Percentiles rank a stretch among this genome's conserved stretches.
These are phyloP conservation scores for Otolemur garnettii DNA, from an alignment of 2,113 vertebrate species.

Conservation along the genomic window DNA sequence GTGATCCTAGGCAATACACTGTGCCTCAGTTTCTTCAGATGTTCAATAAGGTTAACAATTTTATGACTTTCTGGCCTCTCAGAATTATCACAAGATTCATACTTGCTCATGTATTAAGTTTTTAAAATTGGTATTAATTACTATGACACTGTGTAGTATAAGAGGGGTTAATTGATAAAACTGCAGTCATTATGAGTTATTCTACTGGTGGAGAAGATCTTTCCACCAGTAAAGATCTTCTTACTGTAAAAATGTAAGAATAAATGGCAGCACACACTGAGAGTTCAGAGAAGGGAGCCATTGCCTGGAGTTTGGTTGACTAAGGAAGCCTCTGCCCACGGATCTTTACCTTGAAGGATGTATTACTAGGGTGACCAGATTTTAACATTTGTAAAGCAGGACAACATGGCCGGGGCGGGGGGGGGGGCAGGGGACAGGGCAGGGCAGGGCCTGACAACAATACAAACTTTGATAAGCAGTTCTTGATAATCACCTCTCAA, in stretches of 20 bases:
- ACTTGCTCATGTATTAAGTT: not conserved
- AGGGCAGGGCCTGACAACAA: no score
- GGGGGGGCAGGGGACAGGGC: no score
- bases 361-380: not conserved
- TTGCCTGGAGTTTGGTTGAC: not conserved
- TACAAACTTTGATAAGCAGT: no score
- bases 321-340: not conserved
- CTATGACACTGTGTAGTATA: not conserved
- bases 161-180: not conserved
- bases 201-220: not conserved
- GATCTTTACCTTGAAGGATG: not conserved
- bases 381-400: no score
- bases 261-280: not conserved
- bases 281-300: not conserved
- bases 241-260: not conserved
- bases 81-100: not conserved
- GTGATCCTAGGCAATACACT: not conserved
- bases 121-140: not conserved
- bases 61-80: not conserved
- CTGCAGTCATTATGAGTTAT: not conserved
- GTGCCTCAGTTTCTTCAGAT: not conserved
- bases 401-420: no score
- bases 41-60: not conserved
- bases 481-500: no score
- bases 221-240: not conserved